Evolutionary conservation across 2,888 invertebrate genomes (phyloP).

Genomic region (Leptinotarsa tumamoca): DNA sequence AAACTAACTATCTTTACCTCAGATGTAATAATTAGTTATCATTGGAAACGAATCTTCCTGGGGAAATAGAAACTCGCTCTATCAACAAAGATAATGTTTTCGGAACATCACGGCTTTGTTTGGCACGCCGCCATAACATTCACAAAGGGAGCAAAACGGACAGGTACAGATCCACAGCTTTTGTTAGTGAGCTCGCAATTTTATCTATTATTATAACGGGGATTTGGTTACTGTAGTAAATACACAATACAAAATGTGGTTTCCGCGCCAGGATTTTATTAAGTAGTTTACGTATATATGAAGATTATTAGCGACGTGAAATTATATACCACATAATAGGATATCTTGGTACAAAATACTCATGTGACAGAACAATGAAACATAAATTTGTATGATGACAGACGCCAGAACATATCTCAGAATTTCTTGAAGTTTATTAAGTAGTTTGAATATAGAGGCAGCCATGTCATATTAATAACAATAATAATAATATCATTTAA

Average conservation of each 20-base stretch:
- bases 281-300: slow-evolving; percentile 8
- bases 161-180: slow-evolving; percentile 29
- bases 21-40: slow-evolving; percentile 25
- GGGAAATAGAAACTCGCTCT: slow-evolving; percentile 31
- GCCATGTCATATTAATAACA: too few relatives aligned
- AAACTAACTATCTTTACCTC: slow-evolving; percentile 11
- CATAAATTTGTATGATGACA: background rate
- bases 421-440: background rate
- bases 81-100: slow-evolving; percentile 32
- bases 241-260: slow-evolving; percentile 19
- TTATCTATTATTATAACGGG: slow-evolving; percentile 29
- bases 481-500: too few relatives aligned
- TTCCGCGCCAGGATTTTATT: slow-evolving; percentile 22
- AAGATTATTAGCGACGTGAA: slow-evolving; percentile 10
- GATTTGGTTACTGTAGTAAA: slow-evolving; percentile 22
- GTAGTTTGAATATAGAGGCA: too few relatives aligned
- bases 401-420: background rate
- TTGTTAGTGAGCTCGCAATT: slow-evolving; percentile 30
- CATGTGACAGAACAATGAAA: background rate
- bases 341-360: slow-evolving; percentile 1
- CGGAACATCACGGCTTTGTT: slow-evolving; percentile 29
- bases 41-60: slow-evolving; percentile 13
- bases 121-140: slow-evolving; percentile 11
- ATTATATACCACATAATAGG: background rate
- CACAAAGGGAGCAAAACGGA: slow-evolving; percentile 21